These are phyloP conservation scores for Karalla daura DNA, from an alignment of 2,797 vertebrate species.

Conservation along the genomic window DNA sequence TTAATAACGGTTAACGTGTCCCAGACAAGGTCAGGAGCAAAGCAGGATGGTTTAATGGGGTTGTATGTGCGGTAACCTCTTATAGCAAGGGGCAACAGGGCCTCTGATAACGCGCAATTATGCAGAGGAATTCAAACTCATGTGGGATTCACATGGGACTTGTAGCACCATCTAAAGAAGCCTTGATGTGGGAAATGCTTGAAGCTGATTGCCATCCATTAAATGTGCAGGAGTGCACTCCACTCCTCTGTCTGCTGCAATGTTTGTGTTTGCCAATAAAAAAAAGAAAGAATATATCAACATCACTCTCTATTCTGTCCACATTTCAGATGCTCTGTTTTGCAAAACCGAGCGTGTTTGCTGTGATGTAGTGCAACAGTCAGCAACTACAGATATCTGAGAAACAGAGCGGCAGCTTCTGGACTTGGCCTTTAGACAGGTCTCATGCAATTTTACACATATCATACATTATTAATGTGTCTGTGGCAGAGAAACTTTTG, in stretches of 20 bases:
- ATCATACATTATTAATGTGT: conserved; percentile 55
- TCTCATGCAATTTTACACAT: conserved; percentile 47
- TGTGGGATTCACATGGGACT: background rate
- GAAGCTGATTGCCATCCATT: background rate
- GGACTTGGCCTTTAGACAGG: conserved; percentile 41
- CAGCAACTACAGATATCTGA: conserved; percentile 42
- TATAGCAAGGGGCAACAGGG: background rate
- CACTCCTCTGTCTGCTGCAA: background rate
- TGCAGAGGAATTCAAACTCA: background rate
- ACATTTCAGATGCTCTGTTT: conserved; percentile 12
- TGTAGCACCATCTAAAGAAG: conserved; percentile 2
- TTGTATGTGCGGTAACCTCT: background rate
- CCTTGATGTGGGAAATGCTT: conserved; percentile 7
- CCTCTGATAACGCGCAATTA: conserved; percentile 2
- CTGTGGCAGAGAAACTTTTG: conserved; percentile 21
- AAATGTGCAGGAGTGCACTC: conserved; percentile 3
- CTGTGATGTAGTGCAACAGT: conserved; percentile 46
- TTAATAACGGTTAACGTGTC: conserved; percentile 5
- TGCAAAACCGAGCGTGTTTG: conserved; percentile 29
- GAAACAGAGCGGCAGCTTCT: conserved; percentile 33
- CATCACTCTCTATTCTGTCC: conserved; percentile 19
- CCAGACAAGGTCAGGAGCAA: conserved; percentile 1
- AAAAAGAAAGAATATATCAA: conserved; percentile 1
- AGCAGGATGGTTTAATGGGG: background rate
- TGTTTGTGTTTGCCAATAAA: conserved; percentile 19